Evolutionary conservation across 1,140 invertebrate genomes (phyloP).

Genomic region (Drosophila lowei): DNA sequence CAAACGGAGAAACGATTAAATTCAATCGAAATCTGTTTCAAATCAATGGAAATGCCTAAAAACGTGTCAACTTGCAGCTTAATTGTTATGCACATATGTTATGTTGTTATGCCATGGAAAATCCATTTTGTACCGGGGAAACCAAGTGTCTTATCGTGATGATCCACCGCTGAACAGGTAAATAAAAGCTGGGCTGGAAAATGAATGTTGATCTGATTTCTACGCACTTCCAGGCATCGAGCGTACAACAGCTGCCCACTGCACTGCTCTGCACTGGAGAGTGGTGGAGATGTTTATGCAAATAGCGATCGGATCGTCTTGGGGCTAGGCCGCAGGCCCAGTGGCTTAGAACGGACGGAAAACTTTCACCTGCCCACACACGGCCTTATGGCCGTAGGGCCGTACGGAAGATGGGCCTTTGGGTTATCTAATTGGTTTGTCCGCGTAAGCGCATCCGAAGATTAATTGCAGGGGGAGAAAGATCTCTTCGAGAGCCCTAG

Average conservation of each 20-base stretch:
- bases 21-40: too few relatives aligned
- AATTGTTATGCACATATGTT: constrained; percentile 2
- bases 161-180: constrained; percentile 1
- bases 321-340: constrained; percentile 13
- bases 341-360: constrained; percentile 63
- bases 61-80: too few relatives aligned
- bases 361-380: constrained; percentile 71
- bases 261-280: constrained; percentile 18
- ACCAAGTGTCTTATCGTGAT: not conserved
- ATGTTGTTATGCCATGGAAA: not conserved
- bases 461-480: constrained; percentile 70
- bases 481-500: constrained; percentile 46
- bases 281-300: constrained; percentile 52
- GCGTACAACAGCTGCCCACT: constrained; percentile 17
- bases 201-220: constrained; percentile 44
- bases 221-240: constrained; percentile 32
- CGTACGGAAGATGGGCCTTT: not conserved
- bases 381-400: not conserved
- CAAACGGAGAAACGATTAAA: too few relatives aligned
- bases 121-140: not conserved
- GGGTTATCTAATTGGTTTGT: constrained; percentile 70
- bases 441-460: constrained; percentile 27
- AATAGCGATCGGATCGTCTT: constrained; percentile 40
- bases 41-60: too few relatives aligned
- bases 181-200: constrained; percentile 13